A percentile compares a stretch with the other conserved stretches of the same genome.
phyloP scores from a whole-genome alignment of 2,797 vertebrate genomes.

The Enteromius anoplus region DNA sequence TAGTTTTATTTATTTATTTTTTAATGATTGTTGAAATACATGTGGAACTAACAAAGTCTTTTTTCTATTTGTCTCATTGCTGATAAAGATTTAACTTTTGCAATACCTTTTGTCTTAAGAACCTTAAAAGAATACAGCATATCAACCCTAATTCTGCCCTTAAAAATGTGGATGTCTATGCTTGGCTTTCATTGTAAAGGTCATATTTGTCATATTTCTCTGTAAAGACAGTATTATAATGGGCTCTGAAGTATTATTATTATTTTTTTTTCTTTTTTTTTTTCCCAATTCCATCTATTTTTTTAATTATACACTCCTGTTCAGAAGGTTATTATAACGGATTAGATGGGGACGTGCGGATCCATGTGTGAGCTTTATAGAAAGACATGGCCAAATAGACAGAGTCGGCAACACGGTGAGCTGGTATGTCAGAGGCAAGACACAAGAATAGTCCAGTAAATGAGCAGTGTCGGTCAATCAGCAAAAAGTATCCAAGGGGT shows the following conservation, averaged over 20 bases:
- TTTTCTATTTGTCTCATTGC: neutral
- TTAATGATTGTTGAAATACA: neutral
- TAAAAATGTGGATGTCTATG: conserved; percentile 3
- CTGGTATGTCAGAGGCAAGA: too few relatives aligned
- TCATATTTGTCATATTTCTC: conserved; percentile 54
- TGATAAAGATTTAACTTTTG: conserved; percentile 9
- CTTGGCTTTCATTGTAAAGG: conserved; percentile 60
- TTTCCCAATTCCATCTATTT: neutral
- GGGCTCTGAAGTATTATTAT: neutral
- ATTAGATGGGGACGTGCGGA: too few relatives aligned
- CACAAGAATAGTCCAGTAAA: too few relatives aligned
- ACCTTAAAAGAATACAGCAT: conserved; percentile 20
- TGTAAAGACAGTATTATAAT: neutral
- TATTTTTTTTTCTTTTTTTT: neutral
- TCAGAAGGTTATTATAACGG: too few relatives aligned
- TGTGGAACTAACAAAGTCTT: neutral
- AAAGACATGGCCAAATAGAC: too few relatives aligned
- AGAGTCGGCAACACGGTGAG: too few relatives aligned
- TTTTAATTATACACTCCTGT: too few relatives aligned
- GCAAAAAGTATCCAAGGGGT: too few relatives aligned
- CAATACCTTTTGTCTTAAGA: conserved; percentile 14
- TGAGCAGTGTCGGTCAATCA: too few relatives aligned
- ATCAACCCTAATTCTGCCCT: neutral
- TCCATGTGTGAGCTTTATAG: too few relatives aligned
- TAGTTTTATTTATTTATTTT: neutral